Evolutionary conservation across 2,113 vertebrate genomes (phyloP).

Genomic region (Halichoeres trimaculatus): DNA sequence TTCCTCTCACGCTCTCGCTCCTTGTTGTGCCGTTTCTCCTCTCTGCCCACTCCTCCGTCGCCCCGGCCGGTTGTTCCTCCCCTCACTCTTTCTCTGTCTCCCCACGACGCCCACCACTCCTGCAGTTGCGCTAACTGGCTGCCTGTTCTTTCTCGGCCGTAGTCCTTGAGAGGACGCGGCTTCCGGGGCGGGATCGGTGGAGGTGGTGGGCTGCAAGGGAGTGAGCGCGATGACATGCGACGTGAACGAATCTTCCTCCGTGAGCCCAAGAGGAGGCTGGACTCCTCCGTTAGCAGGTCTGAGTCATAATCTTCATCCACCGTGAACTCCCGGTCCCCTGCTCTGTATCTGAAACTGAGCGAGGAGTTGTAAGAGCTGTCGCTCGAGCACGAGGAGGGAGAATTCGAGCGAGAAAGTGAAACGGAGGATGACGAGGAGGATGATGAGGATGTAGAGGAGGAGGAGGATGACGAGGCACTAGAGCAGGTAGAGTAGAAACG

Average conservation of each 20-base stretch:
- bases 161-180: constrained; percentile 73
- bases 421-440: constrained; percentile 81
- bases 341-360: constrained; percentile 81
- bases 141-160: constrained; percentile 70
- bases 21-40: constrained; percentile 80
- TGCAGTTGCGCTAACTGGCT: constrained; percentile 84
- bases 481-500: constrained; percentile 80
- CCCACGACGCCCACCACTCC: constrained; percentile 86
- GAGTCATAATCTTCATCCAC: constrained; percentile 79
- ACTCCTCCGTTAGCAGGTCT: constrained; percentile 83
- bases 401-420: constrained; percentile 81
- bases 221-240: constrained; percentile 81
- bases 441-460: constrained; percentile 78
- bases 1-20: constrained; percentile 81
- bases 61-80: constrained; percentile 28
- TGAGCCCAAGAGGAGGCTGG: constrained; percentile 81
- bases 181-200: constrained; percentile 84
- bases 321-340: constrained; percentile 64
- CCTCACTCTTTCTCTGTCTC: constrained; percentile 74
- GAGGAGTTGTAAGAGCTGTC: constrained; percentile 82
- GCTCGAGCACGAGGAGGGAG: constrained; percentile 76
- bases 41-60: constrained; percentile 49
- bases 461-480: constrained; percentile 81
- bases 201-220: constrained; percentile 83
- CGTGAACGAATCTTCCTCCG: constrained; percentile 77